phyloP scores from a whole-genome alignment of 2,888 invertebrate species.

The Synanthedon myopaeformis region DNA sequence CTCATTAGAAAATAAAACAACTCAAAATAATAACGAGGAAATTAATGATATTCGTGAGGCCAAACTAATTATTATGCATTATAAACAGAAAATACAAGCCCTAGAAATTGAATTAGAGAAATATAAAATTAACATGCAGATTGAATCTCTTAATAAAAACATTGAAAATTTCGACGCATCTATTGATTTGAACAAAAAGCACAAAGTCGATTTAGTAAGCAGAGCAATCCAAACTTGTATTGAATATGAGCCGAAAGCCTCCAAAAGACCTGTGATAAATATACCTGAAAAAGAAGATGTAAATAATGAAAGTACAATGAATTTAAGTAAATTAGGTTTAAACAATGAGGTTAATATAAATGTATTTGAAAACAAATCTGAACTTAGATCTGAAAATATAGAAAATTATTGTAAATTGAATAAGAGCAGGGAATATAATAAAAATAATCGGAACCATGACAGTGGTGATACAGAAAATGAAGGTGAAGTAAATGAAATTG shows the following conservation, averaged over 20 bases:
- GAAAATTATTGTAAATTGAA: conserved; percentile 67
- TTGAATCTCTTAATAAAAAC: conserved; percentile 44
- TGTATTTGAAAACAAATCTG: conserved; percentile 30
- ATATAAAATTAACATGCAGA: conserved; percentile 41
- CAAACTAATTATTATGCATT: conserved; percentile 41
- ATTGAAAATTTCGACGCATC: conserved; percentile 34
- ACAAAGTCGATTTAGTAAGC: conserved; percentile 29
- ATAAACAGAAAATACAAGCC: conserved; percentile 46
- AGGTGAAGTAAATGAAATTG: conserved; percentile 10
- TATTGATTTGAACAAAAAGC: conserved; percentile 20
- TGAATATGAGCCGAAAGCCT: conserved; percentile 30
- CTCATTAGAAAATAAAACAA: conserved; percentile 32
- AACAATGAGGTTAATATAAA: conserved; percentile 31
- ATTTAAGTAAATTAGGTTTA: conserved; percentile 45
- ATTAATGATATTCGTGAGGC: conserved; percentile 49
- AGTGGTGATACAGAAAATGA: conserved; percentile 10
- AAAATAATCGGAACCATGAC: conserved; percentile 30
- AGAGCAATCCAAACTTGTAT: conserved; percentile 44
- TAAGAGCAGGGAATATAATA: conserved; percentile 58
- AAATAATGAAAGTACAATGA: conserved; percentile 46
- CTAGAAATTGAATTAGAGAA: conserved; percentile 52
- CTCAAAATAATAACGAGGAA: conserved; percentile 48
- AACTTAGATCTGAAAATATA: conserved; percentile 60
- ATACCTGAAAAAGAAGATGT: conserved; percentile 55
- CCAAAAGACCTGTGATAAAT: conserved; percentile 55